phyloP scores from a whole-genome alignment of 2,888 invertebrate species.

The Erebia epiphron region DNA sequence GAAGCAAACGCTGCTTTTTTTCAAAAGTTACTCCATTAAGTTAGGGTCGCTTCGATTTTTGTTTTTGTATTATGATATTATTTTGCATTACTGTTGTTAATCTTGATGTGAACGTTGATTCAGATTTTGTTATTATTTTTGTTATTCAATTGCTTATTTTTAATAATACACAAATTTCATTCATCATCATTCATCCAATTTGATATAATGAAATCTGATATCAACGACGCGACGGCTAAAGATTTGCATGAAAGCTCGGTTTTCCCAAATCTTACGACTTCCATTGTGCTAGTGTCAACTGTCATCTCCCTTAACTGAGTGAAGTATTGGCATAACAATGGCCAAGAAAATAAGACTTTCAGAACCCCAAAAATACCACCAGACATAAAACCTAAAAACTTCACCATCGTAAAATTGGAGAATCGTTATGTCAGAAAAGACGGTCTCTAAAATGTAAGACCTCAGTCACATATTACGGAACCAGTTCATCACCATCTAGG shows the following conservation, averaged over 20 bases:
- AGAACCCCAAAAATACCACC: slow-evolving; percentile 2
- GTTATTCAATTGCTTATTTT: not conserved
- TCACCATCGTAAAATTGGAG: not conserved
- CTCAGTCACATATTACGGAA: slow-evolving; percentile 18
- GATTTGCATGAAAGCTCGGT: slow-evolving; percentile 65
- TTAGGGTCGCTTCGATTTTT: slow-evolving; percentile 48
- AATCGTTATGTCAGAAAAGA: not conserved
- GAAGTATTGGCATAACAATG: slow-evolving; percentile 22
- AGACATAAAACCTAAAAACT: not conserved
- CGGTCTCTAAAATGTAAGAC: not conserved
- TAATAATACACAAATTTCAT: not conserved
- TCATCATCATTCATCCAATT: not conserved
- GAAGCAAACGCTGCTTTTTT: slow-evolving; percentile 42
- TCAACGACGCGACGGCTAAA: slow-evolving; percentile 63
- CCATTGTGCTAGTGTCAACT: slow-evolving; percentile 30
- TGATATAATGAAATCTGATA: slow-evolving; percentile 41
- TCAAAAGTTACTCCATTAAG: slow-evolving; percentile 32
- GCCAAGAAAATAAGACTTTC: slow-evolving; percentile 35
- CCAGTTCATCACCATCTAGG: slow-evolving; percentile 44
- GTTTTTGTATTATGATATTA: slow-evolving; percentile 38
- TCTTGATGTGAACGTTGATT: slow-evolving; percentile 41
- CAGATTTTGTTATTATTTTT: slow-evolving; percentile 42
- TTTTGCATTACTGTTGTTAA: slow-evolving; percentile 43
- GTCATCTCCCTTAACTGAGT: slow-evolving; percentile 34
- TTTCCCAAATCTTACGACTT: slow-evolving; percentile 24